Evolutionary conservation across 1,140 invertebrate genomes (phyloP).

Genomic region (Drosophila pruinosa): DNA sequence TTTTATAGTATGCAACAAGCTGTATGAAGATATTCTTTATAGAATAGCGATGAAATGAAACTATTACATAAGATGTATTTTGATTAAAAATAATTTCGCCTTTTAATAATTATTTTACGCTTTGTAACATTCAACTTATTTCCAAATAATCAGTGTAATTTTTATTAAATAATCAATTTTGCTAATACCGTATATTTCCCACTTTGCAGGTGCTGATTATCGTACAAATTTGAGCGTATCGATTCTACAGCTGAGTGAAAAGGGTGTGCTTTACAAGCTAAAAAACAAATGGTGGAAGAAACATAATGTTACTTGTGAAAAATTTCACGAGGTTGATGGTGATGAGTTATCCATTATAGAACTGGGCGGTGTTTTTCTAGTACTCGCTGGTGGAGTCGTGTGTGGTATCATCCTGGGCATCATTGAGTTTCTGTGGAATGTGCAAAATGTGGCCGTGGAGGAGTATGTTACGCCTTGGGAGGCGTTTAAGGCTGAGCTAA

Average conservation of each 20-base stretch:
- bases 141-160: too few species aligned
- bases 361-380: constrained; percentile 89
- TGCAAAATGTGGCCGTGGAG: constrained; percentile 89
- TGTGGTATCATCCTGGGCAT: constrained; percentile 88
- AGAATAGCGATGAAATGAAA: too few species aligned
- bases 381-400: constrained; percentile 86
- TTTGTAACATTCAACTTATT: too few species aligned
- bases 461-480: constrained; percentile 87
- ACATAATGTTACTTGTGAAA: constrained; percentile 73
- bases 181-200: too few species aligned
- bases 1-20: too few species aligned
- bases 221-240: constrained; percentile 88
- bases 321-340: constrained; percentile 69
- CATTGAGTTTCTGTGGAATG: constrained; percentile 93
- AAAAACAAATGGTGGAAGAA: constrained; percentile 95
- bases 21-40: too few species aligned
- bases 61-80: too few species aligned
- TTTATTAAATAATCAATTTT: too few species aligned
- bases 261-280: constrained; percentile 89
- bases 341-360: constrained; percentile 85
- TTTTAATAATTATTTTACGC: too few species aligned
- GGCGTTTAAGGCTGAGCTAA: constrained; percentile 86
- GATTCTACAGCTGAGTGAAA: constrained; percentile 92
- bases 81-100: too few species aligned
- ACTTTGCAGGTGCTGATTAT: constrained; percentile 84